Evolutionary conservation across 2,888 invertebrate species (phyloP), one percentile per base, ranked within the genome.

Genomic region (Eupithecia abbreviata): DNA sequence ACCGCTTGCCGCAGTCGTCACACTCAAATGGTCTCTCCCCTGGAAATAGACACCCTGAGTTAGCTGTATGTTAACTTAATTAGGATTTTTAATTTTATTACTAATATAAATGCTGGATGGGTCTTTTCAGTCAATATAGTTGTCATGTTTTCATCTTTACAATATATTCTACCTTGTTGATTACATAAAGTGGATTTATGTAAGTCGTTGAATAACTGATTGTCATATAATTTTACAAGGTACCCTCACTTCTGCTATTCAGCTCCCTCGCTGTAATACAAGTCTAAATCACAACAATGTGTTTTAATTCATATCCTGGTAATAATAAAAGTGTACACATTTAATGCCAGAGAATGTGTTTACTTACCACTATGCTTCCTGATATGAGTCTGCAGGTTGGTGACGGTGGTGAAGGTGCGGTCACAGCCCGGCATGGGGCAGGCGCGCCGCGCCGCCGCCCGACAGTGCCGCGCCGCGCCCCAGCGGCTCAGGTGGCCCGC

Each of bases 21-120:
- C 93, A 93, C 55, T 85, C 84, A 58, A 88, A 90, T 0, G 92
- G 93, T 68, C 87, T 86, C 75, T 93, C 92, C 10, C 93, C 93
- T 92, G 86, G 2, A 87, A 89, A 30, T 15, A 67, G 6, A 67
- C 41, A 42, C 13, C n/a, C 13, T 65, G 30, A 41, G 4, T 66
- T 66, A 13, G 2, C 12, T 66, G 15, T 4, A 18, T 51, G 49
- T 7, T 49, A 13, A 47, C 47, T 0, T 7, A 47, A 3, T 10
- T 51, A 51, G 15, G 51, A 15, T 51, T 15, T 51, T 15, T 4
- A 51, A 51, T 51, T 15, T 1, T 15, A 15, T 12, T 51, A 51
- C 51, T 15, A 2, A 6, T 51, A 51, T 51, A 51, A 13, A 49
- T 49, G 3, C 4, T 49, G 47, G 47, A 47, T 47, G 47, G 30